These are phyloP conservation scores for Trichogramma evanescens DNA, from an alignment of 2,888 invertebrate species.

Conservation along the genomic window DNA sequence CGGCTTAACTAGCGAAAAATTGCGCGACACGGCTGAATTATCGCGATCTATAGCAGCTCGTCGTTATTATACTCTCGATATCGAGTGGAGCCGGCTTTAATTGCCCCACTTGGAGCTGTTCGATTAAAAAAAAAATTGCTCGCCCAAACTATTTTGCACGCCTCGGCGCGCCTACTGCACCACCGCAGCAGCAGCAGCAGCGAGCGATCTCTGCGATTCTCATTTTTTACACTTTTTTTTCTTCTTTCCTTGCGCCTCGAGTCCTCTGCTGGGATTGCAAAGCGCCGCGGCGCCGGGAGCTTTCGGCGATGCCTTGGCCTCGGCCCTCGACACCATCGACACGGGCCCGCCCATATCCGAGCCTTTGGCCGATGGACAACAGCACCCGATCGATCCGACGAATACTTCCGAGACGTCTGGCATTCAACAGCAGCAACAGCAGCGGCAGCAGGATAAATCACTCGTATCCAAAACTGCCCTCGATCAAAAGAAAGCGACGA, in stretches of 20 bases:
- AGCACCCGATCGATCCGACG: background rate
- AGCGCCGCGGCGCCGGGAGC: constrained; percentile 29
- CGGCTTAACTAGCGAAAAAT: too few species aligned
- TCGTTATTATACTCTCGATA: too few species aligned
- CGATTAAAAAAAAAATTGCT: too few species aligned
- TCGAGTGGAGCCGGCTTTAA: too few species aligned
- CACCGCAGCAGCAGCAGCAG: too few species aligned
- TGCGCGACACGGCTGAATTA: too few species aligned
- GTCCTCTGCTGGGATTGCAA: background rate
- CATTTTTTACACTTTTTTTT: too few species aligned
- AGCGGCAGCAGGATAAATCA: background rate
- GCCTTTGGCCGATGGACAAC: background rate
- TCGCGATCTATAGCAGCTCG: too few species aligned
- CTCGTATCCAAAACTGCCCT: background rate
- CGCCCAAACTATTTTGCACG: too few species aligned
- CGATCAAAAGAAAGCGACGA: background rate
- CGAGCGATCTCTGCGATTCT: too few species aligned
- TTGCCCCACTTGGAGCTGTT: too few species aligned
- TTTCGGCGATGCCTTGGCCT: constrained; percentile 60
- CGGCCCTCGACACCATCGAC: constrained; percentile 72
- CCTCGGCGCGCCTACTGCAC: too few species aligned
- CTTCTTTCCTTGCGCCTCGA: background rate
- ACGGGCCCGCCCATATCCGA: background rate
- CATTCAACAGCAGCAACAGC: background rate
- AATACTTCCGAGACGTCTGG: background rate